Conservation (phyloP, 2,113 vertebrate species). For the Cnemophilus loriae region DNA sequence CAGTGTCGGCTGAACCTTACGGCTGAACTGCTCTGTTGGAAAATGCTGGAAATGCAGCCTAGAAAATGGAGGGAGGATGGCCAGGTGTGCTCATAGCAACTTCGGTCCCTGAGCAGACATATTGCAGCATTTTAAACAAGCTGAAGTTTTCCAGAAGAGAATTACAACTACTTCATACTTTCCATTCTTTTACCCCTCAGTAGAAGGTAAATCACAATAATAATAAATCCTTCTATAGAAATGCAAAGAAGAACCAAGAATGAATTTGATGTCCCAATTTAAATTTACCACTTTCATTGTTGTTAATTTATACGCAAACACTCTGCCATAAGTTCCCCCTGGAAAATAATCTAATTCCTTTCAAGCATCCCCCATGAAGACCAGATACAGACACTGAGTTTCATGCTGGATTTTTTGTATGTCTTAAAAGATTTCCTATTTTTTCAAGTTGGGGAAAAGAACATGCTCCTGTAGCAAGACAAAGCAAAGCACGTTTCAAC, state of each 20-base stretch:
- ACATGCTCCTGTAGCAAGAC: background rate
- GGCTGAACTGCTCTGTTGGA: background rate
- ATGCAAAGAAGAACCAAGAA: constrained; percentile 68
- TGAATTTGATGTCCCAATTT: constrained; percentile 55
- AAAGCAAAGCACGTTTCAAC: background rate
- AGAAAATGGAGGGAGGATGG: background rate
- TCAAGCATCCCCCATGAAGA: constrained; percentile 4
- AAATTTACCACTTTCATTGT: constrained; percentile 60
- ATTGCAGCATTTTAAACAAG: background rate
- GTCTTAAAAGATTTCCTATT: background rate
- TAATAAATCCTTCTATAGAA: constrained; percentile 65
- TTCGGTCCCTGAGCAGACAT: background rate
- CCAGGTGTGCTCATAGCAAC: background rate
- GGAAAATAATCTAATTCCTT: constrained; percentile 57
- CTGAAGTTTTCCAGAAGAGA: background rate
- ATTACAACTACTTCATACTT: background rate
- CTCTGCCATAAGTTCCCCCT: constrained; percentile 9
- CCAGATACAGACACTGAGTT: constrained; percentile 23
- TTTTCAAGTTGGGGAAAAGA: background rate
- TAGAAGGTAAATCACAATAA: constrained; percentile 51
- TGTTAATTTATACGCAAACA: constrained; percentile 63
- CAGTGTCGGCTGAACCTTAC: background rate
- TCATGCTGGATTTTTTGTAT: background rate
- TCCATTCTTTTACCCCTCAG: constrained; percentile 11
- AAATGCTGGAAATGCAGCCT: background rate